Evolutionary conservation across 2,113 vertebrate species (phyloP).

Genomic region (Halichoerus grypus): DNA sequence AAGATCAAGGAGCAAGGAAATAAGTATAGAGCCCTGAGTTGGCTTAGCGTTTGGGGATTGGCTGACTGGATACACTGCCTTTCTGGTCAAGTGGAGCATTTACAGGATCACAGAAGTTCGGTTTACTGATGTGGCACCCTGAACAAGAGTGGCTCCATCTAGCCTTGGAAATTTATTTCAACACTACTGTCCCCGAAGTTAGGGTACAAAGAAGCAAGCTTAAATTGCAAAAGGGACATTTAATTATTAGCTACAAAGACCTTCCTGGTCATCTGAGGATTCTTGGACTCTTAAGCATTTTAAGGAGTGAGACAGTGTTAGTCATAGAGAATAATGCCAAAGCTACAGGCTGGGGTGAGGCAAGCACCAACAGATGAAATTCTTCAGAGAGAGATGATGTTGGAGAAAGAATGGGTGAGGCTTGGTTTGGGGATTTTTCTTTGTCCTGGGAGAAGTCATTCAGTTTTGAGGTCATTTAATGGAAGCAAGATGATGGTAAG

Average conservation of each 20-base stretch:
- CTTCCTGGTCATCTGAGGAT: constrained; percentile 20
- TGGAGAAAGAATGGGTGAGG: neutral
- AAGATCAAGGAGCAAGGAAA: neutral
- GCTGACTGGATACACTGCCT: neutral
- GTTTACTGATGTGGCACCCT: neutral
- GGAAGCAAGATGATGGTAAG: constrained; percentile 47
- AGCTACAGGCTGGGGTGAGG: neutral
- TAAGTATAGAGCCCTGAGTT: neutral
- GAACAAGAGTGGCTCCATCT: neutral
- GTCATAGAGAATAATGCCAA: neutral
- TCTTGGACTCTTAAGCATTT: neutral
- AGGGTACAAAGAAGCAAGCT: neutral
- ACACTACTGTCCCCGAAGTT: neutral
- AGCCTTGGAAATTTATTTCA: constrained; percentile 1
- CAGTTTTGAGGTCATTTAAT: constrained; percentile 62
- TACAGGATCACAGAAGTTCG: neutral
- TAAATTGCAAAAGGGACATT: neutral
- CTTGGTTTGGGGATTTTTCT: neutral
- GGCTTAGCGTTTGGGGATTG: neutral
- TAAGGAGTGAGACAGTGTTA: neutral
- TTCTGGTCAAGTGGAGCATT: neutral
- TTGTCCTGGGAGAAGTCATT: constrained; percentile 36
- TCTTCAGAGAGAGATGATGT: neutral
- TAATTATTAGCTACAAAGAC: neutral
- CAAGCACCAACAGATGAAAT: neutral